phyloP scores from a whole-genome alignment of 2,113 vertebrate genomes.

The Lasiurus borealis region DNA sequence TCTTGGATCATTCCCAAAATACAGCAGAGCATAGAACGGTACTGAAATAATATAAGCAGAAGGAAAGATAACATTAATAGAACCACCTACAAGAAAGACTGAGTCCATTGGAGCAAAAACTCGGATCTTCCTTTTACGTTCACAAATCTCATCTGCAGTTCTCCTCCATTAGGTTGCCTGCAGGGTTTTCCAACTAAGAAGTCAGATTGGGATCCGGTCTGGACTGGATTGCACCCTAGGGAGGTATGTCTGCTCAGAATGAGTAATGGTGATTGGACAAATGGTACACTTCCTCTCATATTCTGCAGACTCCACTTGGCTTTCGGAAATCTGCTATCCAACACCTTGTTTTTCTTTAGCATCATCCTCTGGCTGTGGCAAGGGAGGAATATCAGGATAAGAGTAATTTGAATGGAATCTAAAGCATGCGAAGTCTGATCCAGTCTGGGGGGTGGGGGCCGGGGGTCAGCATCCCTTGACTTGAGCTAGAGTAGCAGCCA shows the following conservation, averaged over 20 bases:
- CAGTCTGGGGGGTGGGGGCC: too few relatives aligned
- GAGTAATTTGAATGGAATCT: neutral
- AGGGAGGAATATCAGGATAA: neutral
- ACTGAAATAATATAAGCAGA: conserved; percentile 19
- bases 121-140: neutral
- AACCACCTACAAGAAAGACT: neutral
- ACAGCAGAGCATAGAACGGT: neutral
- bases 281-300: neutral
- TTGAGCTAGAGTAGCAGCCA: neutral
- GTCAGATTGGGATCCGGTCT: neutral
- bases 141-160: neutral
- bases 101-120: neutral
- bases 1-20: conserved; percentile 5
- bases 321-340: neutral
- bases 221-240: neutral
- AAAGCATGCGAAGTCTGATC: too few relatives aligned
- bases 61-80: neutral
- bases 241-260: neutral
- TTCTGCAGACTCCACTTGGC: neutral
- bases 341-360: neutral
- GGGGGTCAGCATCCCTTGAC: neutral
- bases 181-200: neutral
- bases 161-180: neutral
- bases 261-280: neutral
- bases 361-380: neutral